A percentile compares a stretch with the other conserved stretches of the same genome.
phyloP scores from a whole-genome alignment of 37 sponge, comb jelly and placozoan species.

The Ephydatia muelleri region DNA sequence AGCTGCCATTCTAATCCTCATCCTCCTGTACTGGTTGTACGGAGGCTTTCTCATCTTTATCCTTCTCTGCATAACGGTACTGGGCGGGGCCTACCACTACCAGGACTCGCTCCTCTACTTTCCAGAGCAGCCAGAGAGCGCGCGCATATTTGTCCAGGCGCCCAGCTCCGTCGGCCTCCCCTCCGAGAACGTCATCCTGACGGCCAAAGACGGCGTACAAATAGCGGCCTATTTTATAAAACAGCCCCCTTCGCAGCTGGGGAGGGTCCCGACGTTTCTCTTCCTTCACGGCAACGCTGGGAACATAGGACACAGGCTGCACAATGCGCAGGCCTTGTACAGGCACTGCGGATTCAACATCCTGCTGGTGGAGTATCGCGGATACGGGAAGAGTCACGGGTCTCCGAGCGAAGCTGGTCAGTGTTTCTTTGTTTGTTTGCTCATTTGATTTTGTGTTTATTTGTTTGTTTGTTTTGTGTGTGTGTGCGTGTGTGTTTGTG shows the following conservation, averaged over 20 bases:
- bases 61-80: slow-evolving; percentile 77
- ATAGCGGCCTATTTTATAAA: slow-evolving; percentile 91
- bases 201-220: slow-evolving; percentile 75
- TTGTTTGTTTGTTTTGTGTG: too few relatives aligned
- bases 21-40: slow-evolving; percentile 95
- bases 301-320: slow-evolving; percentile 97
- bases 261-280: slow-evolving; percentile 79
- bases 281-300: slow-evolving; percentile 98
- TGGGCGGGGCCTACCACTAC: slow-evolving; percentile 95
- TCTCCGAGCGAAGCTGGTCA: slow-evolving; percentile 87
- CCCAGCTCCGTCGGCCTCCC: slow-evolving; percentile 92
- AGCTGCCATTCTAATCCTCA: slow-evolving; percentile 87
- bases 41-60: slow-evolving; percentile 86
- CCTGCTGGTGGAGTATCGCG: slow-evolving; percentile 94
- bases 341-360: slow-evolving; percentile 90
- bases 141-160: slow-evolving; percentile 93
- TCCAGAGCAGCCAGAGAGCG: slow-evolving; percentile 95
- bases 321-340: slow-evolving; percentile 94
- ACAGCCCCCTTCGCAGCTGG: slow-evolving; percentile 66
- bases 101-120: slow-evolving; percentile 97
- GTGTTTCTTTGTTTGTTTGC: slow-evolving; percentile 1
- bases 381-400: slow-evolving; percentile 97
- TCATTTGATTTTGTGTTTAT: background rate
- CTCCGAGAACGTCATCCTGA: slow-evolving; percentile 82
- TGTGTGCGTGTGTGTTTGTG: too few relatives aligned